Conservation (phyloP, 92 coral and sea anemone genomes). For the Zoanthus solanderi region DNA sequence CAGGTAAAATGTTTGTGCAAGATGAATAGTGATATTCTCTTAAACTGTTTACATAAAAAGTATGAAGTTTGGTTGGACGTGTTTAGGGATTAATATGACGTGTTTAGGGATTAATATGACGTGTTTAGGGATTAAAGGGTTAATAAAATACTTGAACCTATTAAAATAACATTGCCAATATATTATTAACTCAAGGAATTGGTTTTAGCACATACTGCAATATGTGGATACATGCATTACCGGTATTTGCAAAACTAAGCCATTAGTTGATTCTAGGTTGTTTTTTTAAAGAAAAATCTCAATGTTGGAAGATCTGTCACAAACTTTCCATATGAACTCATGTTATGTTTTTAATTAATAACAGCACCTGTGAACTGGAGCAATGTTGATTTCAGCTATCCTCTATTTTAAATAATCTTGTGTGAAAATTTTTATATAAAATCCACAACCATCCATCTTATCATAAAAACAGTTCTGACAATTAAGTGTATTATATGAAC, state of each 20-base stretch:
- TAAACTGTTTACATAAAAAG: too few species aligned
- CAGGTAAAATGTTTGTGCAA: too few species aligned
- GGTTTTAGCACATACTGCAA: neutral
- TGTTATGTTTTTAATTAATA: too few species aligned
- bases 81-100: neutral
- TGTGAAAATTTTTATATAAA: neutral
- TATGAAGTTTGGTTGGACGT: too few species aligned
- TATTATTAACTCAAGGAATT: neutral
- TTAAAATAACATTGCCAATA: neutral
- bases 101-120: too few species aligned
- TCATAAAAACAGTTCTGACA: neutral
- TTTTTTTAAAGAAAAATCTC: neutral
- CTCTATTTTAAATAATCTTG: neutral
- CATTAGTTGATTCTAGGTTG: neutral
- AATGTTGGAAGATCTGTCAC: too few species aligned
- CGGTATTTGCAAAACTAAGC: neutral
- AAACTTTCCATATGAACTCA: too few species aligned
- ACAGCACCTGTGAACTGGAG: neutral
- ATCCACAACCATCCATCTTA: neutral
- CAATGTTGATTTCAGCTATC: neutral
- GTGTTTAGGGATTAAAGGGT: neutral
- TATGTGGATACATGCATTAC: neutral
- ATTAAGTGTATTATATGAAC: neutral
- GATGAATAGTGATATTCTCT: too few species aligned
- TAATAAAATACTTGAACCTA: neutral